Percentiles rank a stretch among this genome's conserved stretches.
Evolutionary conservation across 2,113 vertebrate genomes (phyloP).

Genomic region (Prionailurus viverrinus): DNA sequence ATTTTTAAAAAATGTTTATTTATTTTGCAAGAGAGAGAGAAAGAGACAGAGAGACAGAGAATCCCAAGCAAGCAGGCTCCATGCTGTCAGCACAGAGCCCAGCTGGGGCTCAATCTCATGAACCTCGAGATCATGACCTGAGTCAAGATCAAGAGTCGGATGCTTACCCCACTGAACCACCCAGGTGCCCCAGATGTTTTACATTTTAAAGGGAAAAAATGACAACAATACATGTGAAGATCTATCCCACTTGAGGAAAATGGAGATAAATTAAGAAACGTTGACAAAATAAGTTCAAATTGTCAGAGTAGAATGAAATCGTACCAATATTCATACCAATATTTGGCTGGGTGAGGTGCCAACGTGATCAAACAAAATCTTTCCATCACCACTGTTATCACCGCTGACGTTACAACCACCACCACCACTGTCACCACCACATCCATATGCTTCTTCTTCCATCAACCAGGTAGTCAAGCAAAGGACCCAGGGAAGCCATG

Average conservation of each 20-base stretch:
- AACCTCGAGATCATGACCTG: too few relatives aligned
- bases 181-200: background rate
- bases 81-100: too few relatives aligned
- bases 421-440: background rate
- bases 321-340: background rate
- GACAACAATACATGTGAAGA: background rate
- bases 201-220: background rate
- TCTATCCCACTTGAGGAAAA: slow-evolving; percentile 9
- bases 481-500: background rate
- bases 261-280: background rate
- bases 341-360: background rate
- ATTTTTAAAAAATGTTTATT: too few relatives aligned
- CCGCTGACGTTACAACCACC: background rate
- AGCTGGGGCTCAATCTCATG: too few relatives aligned
- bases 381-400: background rate
- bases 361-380: background rate
- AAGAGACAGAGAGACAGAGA: too few relatives aligned
- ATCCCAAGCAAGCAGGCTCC: too few relatives aligned
- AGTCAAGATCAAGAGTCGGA: too few relatives aligned
- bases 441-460: background rate
- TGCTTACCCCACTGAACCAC: too few relatives aligned
- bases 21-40: too few relatives aligned
- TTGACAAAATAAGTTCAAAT: background rate
- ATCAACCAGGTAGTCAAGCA: background rate
- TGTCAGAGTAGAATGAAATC: background rate